Conservation (phyloP, 2,113 vertebrate species). For the Baryphthengus martii region DNA sequence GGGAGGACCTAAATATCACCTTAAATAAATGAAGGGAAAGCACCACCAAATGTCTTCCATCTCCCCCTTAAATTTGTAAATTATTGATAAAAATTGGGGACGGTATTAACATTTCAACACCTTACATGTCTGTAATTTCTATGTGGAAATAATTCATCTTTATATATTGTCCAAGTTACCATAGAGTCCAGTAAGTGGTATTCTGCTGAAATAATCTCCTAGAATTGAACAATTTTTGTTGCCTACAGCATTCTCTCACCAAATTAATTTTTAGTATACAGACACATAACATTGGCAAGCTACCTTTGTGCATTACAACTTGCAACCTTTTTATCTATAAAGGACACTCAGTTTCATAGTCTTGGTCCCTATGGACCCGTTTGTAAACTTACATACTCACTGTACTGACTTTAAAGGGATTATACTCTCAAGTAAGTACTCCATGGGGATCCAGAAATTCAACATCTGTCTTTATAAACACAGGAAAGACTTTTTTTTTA, state of each 20-base stretch:
- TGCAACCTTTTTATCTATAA: background rate
- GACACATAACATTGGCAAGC: background rate
- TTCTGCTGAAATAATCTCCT: background rate
- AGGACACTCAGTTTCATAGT: background rate
- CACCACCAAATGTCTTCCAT: background rate
- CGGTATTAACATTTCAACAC: background rate
- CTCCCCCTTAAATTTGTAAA: background rate
- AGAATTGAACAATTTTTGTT: background rate
- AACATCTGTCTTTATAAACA: background rate
- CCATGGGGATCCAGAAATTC: background rate
- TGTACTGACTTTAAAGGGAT: background rate
- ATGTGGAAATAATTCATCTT: background rate
- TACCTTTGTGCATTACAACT: background rate
- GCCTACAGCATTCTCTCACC: background rate
- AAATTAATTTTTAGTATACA: conserved; percentile 13
- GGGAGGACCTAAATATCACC: background rate
- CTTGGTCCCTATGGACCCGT: background rate
- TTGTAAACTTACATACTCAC: background rate
- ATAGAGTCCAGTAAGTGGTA: background rate
- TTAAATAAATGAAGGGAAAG: background rate
- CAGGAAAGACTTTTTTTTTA: background rate
- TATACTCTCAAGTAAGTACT: background rate
- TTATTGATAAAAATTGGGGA: background rate
- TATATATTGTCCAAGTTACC: background rate
- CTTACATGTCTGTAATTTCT: background rate